Evolutionary conservation across 2,113 vertebrate species (phyloP).

Genomic region (human): GRCh38 chr18:40581501-40582000

Average conservation of each 20-base stretch:
- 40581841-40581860: background rate
- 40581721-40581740: background rate
- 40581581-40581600: background rate
- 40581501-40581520: background rate
- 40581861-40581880: background rate
- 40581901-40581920: too few species aligned
- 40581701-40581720: background rate
- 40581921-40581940: background rate
- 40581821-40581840: background rate
- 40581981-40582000: background rate
- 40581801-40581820: background rate
- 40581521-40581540: background rate
- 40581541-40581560: background rate
- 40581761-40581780: background rate
- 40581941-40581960: background rate
- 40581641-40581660: background rate
- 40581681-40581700: background rate
- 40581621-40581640: background rate
- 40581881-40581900: background rate
- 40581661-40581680: constrained; percentile 20
- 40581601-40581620: background rate
- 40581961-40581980: background rate
- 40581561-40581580: background rate
- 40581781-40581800: background rate
- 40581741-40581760: constrained; percentile 41